Evolutionary conservation across 2,113 vertebrate species (phyloP), one percentile per base, ranked within the genome.

Genomic region (Hymenochirus boettgeri): DNA sequence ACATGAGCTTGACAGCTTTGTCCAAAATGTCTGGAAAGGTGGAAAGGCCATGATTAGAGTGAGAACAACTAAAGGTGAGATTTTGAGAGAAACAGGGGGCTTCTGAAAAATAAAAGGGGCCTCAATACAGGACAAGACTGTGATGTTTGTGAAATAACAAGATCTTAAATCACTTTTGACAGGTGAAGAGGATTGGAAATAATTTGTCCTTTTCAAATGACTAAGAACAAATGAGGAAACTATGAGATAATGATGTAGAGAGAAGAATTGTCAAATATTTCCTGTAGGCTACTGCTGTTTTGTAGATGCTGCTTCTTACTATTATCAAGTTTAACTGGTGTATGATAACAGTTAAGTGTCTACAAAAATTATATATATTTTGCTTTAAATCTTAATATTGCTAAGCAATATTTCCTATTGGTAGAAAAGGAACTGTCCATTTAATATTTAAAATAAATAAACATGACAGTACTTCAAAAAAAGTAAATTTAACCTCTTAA

Each of bases 181-280:
- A 83, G n/a, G 80, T 81, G 74, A 83, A 79, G 66, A 73, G 69
- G 78, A 77, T 77, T 76, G 80, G 81, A 84, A 83, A 76, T 80
- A 82, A 83, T 73, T 72, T 73, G 73, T 58, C 63, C 71, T 76
- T 81, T 76, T 72, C 59, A 76, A 81, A 75, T 79, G 74, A 11
- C 27, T 1, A 59, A 57, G 67, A 37, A 13, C 62, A 73, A 72
- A 73, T 0, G 0, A 65, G 70, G 62, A 18, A 67, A 47, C 72
- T 71, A 85, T 84, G 80, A 86, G 82, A 75, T 84, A 85, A 86
- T 82, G 83, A 83, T 73, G 69, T 56, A 48, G 76, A 37, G 72
- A 72, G 74, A 61, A 73, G 76, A 61, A 35, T 3, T 35, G 33
- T 35, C 33, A 3, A 35, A 35, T 12, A 35, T 13, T 35, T 33